These are phyloP conservation scores for Leptodactylus fuscus DNA, from an alignment of 2,113 vertebrate species.

Conservation along the genomic window DNA sequence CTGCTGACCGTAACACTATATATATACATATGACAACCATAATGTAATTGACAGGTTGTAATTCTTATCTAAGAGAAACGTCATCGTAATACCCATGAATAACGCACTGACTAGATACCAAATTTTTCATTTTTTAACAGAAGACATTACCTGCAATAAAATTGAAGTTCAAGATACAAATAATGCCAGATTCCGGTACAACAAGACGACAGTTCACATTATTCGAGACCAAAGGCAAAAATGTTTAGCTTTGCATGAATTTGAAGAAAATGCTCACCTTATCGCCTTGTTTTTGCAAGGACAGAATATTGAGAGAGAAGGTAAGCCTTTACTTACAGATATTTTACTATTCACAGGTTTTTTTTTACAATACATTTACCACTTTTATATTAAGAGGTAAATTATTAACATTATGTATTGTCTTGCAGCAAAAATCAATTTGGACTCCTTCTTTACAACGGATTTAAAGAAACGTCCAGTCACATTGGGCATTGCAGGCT, in stretches of 20 bases:
- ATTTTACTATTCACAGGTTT: neutral
- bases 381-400: neutral
- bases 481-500: neutral
- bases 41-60: neutral
- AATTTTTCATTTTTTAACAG: constrained; percentile 9
- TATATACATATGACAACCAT: too few species aligned
- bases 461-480: neutral
- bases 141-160: neutral
- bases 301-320: neutral
- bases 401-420: neutral
- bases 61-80: neutral
- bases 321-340: neutral
- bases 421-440: constrained; percentile 31
- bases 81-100: neutral
- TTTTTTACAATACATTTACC: neutral
- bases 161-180: neutral
- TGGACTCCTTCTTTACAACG: neutral
- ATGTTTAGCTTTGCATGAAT: neutral
- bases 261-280: neutral
- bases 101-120: neutral
- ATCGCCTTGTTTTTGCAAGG: constrained; percentile 25
- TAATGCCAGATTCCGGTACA: neutral
- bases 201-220: neutral
- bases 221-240: constrained; percentile 14
- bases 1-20: too few species aligned